phyloP scores from a whole-genome alignment of 2,888 invertebrate genomes.

The Argyra leucocephala region DNA sequence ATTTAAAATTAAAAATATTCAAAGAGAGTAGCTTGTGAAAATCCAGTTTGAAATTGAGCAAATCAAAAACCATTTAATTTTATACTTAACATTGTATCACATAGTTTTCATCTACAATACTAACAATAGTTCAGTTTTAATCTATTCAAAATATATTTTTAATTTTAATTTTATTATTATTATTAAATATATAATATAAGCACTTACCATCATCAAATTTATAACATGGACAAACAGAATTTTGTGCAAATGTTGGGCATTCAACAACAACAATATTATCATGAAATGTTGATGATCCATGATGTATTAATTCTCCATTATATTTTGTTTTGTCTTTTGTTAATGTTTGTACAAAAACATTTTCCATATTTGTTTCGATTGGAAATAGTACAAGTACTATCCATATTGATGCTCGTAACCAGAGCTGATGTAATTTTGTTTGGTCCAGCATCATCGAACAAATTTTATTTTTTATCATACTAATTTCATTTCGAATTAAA shows the following conservation, averaged over 20 bases:
- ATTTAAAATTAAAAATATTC: no score
- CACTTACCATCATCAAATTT: conserved; percentile 75
- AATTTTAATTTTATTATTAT: no score
- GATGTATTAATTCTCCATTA: conserved; percentile 11
- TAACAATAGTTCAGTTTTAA: no score
- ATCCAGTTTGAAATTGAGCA: no score
- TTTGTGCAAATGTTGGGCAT: conserved; percentile 66
- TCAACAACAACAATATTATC: conserved; percentile 39
- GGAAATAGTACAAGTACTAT: conserved; percentile 21
- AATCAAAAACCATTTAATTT: no score
- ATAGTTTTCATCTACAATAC: no score
- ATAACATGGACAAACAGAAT: conserved; percentile 81
- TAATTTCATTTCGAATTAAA: not conserved
- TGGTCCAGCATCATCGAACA: not conserved
- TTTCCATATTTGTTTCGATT: conserved; percentile 29
- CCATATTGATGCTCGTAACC: conserved; percentile 16
- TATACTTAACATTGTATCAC: no score
- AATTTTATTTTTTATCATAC: not conserved
- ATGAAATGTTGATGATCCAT: conserved; percentile 19
- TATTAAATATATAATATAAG: no score
- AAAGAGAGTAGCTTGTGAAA: no score
- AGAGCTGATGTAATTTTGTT: conserved; percentile 4
- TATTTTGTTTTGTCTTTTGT: conserved; percentile 15
- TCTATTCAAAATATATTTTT: no score
- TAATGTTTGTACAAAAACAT: conserved; percentile 27